phyloP scores from a whole-genome alignment of 2,113 vertebrate genomes.

The Orthochromis malagaraziensis region DNA sequence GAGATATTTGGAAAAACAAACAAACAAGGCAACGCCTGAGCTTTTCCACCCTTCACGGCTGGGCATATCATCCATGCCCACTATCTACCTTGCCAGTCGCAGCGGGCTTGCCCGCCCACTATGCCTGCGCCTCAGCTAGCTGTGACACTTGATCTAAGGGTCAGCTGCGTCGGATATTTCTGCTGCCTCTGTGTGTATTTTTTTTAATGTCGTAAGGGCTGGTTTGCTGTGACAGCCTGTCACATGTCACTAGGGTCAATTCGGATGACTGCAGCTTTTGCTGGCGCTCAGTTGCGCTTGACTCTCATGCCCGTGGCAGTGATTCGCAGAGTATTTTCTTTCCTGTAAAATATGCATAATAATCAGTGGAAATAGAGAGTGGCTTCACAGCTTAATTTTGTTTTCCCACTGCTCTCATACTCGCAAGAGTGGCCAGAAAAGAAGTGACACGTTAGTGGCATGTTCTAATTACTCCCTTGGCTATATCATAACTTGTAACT shows the following conservation, averaged over 20 bases:
- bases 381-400: neutral
- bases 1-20: neutral
- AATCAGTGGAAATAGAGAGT: neutral
- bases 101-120: neutral
- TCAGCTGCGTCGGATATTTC: conserved; percentile 71
- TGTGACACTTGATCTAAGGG: conserved; percentile 68
- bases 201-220: conserved; percentile 59
- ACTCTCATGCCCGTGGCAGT: neutral
- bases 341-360: neutral
- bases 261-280: conserved; percentile 36
- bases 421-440: neutral
- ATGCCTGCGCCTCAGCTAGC: conserved; percentile 4
- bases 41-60: neutral
- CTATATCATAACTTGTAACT: conserved; percentile 17
- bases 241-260: conserved; percentile 57
- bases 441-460: neutral
- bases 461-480: neutral
- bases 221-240: conserved; percentile 55
- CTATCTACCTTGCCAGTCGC: neutral
- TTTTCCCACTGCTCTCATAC: neutral
- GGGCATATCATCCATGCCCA: neutral
- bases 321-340: neutral
- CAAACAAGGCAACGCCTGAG: neutral
- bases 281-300: conserved; percentile 12
- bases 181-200: conserved; percentile 47